These are phyloP conservation scores for Axinella damicornis DNA, from an alignment of 37 sponge, comb jelly and placozoan species.

Conservation along the genomic window DNA sequence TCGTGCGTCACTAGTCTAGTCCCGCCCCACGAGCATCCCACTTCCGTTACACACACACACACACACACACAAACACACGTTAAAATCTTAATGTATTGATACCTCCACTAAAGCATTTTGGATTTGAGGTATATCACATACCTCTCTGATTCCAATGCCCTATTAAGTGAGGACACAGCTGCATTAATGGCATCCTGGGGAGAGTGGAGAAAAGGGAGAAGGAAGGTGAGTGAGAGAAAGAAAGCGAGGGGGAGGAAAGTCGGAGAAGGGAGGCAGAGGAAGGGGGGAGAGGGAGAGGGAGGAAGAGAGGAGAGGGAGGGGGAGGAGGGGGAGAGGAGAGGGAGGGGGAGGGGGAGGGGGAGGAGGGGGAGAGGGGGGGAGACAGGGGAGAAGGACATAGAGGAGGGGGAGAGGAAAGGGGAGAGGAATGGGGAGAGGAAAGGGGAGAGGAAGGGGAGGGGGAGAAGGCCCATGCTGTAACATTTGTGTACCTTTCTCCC, in stretches of 20 bases:
- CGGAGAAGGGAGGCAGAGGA: not conserved
- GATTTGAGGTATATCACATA: too few species aligned
- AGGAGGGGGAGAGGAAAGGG: not conserved
- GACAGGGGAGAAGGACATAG: not conserved
- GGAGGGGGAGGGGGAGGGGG: not conserved
- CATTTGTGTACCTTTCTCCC: not conserved
- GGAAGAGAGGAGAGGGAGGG: not conserved
- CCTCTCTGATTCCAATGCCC: not conserved
- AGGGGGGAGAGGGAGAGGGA: not conserved
- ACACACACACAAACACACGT: too few species aligned
- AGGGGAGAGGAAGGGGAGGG: too few species aligned
- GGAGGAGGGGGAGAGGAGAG: not conserved
- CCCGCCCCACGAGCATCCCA: too few species aligned
- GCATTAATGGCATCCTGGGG: not conserved
- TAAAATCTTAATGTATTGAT: too few species aligned
- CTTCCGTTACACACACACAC: too few species aligned
- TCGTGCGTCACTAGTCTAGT: too few species aligned
- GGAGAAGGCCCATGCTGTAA: too few species aligned
- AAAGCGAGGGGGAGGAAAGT: not conserved
- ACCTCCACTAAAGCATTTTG: too few species aligned
- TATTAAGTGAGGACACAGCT: not conserved
- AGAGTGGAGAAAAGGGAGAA: not conserved
- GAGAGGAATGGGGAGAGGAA: not conserved
- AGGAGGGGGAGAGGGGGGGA: not conserved
- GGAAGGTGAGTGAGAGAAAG: not conserved